phyloP scores from a whole-genome alignment of 2,888 invertebrate species.

The Ceraclea dissimilis region DNA sequence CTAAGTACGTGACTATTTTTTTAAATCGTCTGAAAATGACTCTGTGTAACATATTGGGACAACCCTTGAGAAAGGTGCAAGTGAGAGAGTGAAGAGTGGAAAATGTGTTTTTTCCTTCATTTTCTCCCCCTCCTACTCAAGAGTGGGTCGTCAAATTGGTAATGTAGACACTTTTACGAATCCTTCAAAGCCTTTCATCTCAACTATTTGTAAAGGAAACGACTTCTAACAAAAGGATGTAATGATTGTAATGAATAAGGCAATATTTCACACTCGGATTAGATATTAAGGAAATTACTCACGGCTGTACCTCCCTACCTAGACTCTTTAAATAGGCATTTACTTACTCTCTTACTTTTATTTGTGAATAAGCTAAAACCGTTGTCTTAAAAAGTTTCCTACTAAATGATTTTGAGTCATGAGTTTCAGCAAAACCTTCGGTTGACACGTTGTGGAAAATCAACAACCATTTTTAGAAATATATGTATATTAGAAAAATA shows the following conservation, averaged over 20 bases:
- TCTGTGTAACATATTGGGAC: not conserved
- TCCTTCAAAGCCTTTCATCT: slow-evolving; percentile 8
- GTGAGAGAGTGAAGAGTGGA: not conserved
- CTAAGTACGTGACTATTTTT: no score
- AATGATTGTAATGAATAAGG: not conserved
- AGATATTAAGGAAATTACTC: not conserved
- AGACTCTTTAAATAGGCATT: not conserved
- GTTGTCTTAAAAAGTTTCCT: no score
- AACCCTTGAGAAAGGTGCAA: not conserved
- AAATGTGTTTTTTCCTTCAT: slow-evolving; percentile 4
- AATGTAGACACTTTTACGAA: slow-evolving; percentile 9
- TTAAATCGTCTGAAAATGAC: no score
- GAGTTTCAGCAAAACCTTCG: no score
- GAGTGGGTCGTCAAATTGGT: slow-evolving; percentile 18
- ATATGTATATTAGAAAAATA: no score
- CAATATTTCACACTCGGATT: not conserved
- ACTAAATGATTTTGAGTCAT: no score
- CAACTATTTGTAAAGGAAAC: slow-evolving; percentile 6
- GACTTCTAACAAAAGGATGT: not conserved
- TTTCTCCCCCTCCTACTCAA: slow-evolving; percentile 10
- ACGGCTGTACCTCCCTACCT: not conserved
- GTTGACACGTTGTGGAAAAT: no score
- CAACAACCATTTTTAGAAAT: no score
- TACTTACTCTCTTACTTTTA: no score
- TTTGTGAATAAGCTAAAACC: no score